A percentile compares a stretch with the other conserved stretches of the same genome.
These are phyloP conservation scores for Anorthoa munda DNA, from an alignment of 2,888 invertebrate species.

Conservation along the genomic window DNA sequence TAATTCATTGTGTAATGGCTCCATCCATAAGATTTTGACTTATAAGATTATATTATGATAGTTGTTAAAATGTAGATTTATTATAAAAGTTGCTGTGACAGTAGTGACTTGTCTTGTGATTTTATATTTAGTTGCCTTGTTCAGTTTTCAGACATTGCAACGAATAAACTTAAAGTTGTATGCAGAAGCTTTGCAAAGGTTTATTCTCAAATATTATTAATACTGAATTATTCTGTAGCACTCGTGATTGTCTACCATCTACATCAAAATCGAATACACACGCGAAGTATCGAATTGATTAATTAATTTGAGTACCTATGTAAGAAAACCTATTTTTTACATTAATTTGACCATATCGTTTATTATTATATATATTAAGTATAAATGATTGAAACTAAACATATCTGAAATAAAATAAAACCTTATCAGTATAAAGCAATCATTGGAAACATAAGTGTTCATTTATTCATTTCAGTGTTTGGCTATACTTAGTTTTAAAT, in stretches of 20 bases:
- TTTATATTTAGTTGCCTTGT: conserved; percentile 70
- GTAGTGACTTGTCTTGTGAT: conserved; percentile 76
- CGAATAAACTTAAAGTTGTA: conserved; percentile 47
- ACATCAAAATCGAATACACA: conserved; percentile 1
- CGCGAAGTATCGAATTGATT: conserved; percentile 6
- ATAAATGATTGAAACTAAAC: conserved; percentile 62
- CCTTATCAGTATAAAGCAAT: conserved; percentile 54
- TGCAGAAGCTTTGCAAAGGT: conserved; percentile 23
- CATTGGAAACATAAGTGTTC: conserved; percentile 47
- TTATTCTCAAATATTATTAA: conserved; percentile 24
- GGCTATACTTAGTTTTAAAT: conserved; percentile 45
- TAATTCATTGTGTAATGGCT: conserved; percentile 81
- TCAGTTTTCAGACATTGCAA: conserved; percentile 53
- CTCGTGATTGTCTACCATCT: conserved; percentile 33
- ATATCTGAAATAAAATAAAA: conserved; percentile 65
- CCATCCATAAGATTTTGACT: conserved; percentile 85
- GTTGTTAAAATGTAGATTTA: conserved; percentile 75
- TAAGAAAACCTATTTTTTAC: conserved; percentile 35
- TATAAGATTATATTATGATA: conserved; percentile 76
- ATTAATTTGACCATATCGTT: conserved; percentile 63
- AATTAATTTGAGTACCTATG: conserved; percentile 1
- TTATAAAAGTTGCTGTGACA: conserved; percentile 72
- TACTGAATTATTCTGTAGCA: conserved; percentile 56
- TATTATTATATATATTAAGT: conserved; percentile 29
- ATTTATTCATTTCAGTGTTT: conserved; percentile 41